phyloP scores from a whole-genome alignment of 2,888 invertebrate species.

The Selenia dentaria region DNA sequence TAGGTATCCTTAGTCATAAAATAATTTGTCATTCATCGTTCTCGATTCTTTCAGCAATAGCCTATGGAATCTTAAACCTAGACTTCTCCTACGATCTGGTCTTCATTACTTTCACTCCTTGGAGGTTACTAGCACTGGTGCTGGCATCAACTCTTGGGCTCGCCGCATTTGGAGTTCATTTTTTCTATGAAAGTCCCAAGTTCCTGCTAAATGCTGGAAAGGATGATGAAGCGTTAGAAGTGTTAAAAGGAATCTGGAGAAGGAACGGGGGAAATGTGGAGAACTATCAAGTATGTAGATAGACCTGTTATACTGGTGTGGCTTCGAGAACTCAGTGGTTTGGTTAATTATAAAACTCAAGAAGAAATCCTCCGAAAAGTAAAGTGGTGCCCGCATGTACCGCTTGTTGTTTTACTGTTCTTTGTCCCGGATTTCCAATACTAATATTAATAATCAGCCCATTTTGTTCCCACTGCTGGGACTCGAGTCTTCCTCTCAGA shows the following conservation, averaged over 20 bases:
- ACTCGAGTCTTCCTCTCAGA: too few species aligned
- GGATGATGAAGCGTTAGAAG: conserved; percentile 84
- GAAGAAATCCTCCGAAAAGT: too few species aligned
- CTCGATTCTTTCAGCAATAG: conserved; percentile 39
- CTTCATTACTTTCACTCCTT: conserved; percentile 49
- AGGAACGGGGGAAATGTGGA: conserved; percentile 68
- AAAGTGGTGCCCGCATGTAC: too few species aligned
- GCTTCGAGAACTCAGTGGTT: too few species aligned
- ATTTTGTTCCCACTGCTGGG: too few species aligned
- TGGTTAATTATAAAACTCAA: too few species aligned
- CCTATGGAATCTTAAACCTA: conserved; percentile 44
- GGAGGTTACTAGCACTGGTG: conserved; percentile 55
- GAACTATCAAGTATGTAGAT: conserved; percentile 13
- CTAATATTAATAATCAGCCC: too few species aligned
- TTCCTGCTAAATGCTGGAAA: conserved; percentile 86
- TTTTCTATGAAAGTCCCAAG: conserved; percentile 89
- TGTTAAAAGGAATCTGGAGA: conserved; percentile 82
- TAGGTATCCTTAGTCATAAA: too few species aligned
- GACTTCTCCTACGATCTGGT: conserved; percentile 45
- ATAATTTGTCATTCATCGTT: conserved; percentile 48
- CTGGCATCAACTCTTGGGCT: conserved; percentile 83
- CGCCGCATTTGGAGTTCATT: conserved; percentile 77
- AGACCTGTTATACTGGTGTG: too few species aligned
- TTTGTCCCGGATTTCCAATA: too few species aligned
- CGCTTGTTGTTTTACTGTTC: too few species aligned